Percentiles rank a stretch among this genome's conserved stretches.
Evolutionary conservation across 2,797 vertebrate genomes (phyloP).

Genomic region (Odontamblyopus lacepedii): DNA sequence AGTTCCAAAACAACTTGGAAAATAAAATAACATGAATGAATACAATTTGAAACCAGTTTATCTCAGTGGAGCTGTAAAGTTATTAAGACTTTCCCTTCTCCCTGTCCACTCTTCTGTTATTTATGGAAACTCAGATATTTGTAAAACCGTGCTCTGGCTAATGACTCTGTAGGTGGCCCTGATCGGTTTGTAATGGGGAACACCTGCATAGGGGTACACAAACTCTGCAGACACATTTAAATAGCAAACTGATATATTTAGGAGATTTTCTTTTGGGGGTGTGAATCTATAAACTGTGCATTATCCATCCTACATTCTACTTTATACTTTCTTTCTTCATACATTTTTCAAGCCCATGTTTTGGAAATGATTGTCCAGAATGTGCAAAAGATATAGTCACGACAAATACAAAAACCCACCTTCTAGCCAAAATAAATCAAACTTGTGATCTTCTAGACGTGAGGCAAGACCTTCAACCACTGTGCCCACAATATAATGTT

Average conservation of each 20-base stretch:
- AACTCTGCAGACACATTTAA: not conserved
- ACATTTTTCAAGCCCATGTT: not conserved
- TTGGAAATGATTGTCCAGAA: not conserved
- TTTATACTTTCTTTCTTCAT: no score
- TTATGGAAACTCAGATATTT: conserved; percentile 3
- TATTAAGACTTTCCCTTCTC: not conserved
- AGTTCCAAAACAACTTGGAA: not conserved
- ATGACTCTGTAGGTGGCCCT: conserved; percentile 1
- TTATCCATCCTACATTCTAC: not conserved
- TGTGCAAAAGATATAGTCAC: not conserved
- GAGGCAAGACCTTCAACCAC: not conserved
- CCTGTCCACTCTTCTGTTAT: not conserved
- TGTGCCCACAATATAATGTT: no score
- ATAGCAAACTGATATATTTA: not conserved
- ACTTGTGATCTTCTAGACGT: not conserved
- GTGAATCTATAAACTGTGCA: not conserved
- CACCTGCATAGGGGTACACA: not conserved
- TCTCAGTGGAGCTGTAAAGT: not conserved
- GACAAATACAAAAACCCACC: not conserved
- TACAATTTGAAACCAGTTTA: not conserved
- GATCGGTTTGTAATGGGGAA: not conserved
- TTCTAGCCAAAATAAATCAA: no score
- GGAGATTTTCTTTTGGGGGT: not conserved
- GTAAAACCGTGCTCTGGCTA: not conserved
- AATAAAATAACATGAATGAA: not conserved